Evolutionary conservation across 2,797 vertebrate species (phyloP).

Genomic region (Aselliscus stoliczkanus): DNA sequence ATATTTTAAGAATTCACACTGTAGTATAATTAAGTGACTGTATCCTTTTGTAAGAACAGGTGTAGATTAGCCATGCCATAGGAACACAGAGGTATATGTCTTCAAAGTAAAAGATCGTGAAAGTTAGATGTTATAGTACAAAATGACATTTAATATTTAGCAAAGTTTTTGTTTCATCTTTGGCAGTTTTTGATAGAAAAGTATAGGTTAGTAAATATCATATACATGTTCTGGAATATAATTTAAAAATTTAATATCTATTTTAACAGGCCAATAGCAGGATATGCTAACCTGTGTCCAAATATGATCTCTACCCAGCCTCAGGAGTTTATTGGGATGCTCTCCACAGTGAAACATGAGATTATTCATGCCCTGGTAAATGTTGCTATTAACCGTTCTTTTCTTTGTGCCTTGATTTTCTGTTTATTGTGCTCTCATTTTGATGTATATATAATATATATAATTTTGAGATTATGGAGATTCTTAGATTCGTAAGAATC

Average conservation of each 20-base stretch:
- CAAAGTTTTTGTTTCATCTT: neutral
- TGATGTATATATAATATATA: neutral
- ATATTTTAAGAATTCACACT: neutral
- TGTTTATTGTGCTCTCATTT: neutral
- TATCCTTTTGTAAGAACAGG: neutral
- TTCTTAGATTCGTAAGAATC: constrained; percentile 13
- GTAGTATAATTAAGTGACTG: neutral
- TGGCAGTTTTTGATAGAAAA: constrained; percentile 35
- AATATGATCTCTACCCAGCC: constrained; percentile 95
- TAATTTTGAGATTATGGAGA: neutral
- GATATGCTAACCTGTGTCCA: constrained; percentile 98
- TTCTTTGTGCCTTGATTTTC: neutral
- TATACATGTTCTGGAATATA: constrained; percentile 24
- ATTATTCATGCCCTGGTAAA: constrained; percentile 97
- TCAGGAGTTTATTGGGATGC: constrained; percentile 96
- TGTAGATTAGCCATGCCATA: neutral
- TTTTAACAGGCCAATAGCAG: constrained; percentile 91
- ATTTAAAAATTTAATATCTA: constrained; percentile 59
- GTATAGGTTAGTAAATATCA: neutral
- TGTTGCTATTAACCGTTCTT: neutral
- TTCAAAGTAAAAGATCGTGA: neutral
- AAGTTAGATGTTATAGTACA: neutral
- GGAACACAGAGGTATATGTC: neutral
- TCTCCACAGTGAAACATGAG: constrained; percentile 98
- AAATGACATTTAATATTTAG: neutral